Conservation (phyloP, 1,140 invertebrate genomes). For the Gryllus bimaculatus region DNA sequence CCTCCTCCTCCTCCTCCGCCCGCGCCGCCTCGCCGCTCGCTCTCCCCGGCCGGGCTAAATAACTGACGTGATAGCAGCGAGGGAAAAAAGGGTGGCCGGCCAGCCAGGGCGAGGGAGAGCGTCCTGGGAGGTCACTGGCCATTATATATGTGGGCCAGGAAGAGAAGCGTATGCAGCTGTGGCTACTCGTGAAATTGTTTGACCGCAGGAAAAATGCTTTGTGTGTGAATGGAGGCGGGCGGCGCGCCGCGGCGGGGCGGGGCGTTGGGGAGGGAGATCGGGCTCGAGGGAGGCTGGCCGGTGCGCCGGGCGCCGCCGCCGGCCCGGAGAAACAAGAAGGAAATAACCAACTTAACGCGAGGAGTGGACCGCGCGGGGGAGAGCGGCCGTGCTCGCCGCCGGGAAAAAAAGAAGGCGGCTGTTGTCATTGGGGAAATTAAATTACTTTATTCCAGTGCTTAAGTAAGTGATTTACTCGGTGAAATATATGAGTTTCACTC, state of each 20-base stretch:
- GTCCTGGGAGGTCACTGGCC: not conserved
- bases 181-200: conserved; percentile 4
- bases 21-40: too few species aligned
- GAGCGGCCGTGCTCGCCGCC: not conserved
- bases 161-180: not conserved
- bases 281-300: too few species aligned
- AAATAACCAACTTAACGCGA: not conserved
- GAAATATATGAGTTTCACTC: not conserved
- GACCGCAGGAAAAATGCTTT: not conserved
- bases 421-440: not conserved
- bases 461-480: not conserved
- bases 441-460: not conserved
- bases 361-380: not conserved
- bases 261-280: not conserved
- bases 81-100: not conserved
- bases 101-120: not conserved
- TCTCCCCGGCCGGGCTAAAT: too few species aligned
- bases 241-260: too few species aligned
- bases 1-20: too few species aligned
- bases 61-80: too few species aligned
- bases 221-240: not conserved
- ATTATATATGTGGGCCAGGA: conserved; percentile 1
- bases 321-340: not conserved
- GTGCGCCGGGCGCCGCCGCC: too few species aligned
- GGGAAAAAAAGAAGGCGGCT: not conserved